Percentiles rank a stretch among this genome's conserved stretches.
phyloP scores from a whole-genome alignment of 2,113 vertebrate genomes.

The Felis catus region DNA sequence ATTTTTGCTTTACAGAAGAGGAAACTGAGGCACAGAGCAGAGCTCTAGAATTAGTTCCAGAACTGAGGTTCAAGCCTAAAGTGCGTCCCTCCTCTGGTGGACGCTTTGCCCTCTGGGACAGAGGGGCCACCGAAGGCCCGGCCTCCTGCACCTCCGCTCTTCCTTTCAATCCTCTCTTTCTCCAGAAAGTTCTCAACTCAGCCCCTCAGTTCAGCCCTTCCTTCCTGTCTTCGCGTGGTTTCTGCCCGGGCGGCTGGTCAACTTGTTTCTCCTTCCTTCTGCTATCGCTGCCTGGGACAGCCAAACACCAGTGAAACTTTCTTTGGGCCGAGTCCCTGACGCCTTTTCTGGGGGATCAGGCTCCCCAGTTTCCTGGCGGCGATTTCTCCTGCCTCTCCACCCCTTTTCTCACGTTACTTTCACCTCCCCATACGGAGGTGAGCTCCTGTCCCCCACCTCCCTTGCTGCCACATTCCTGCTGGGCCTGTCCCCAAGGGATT shows the following conservation, averaged over 20 bases:
- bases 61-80: background rate
- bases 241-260: background rate
- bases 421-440: fast-evolving
- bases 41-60: background rate
- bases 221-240: background rate
- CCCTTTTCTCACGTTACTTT: background rate
- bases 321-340: background rate
- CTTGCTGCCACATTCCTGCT: background rate
- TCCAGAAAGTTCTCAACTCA: background rate
- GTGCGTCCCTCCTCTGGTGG: fast-evolving
- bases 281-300: too few relatives aligned
- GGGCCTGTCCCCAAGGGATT: background rate
- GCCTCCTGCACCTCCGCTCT: background rate
- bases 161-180: background rate
- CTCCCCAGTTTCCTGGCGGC: background rate
- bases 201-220: background rate
- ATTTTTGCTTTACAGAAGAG: slow-evolving; percentile 34
- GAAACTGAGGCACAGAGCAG: background rate
- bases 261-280: background rate
- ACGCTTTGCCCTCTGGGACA: too few relatives aligned
- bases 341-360: fast-evolving
- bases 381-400: too few relatives aligned
- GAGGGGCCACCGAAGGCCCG: background rate
- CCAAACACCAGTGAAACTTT: too few relatives aligned
- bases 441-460: background rate